These are phyloP conservation scores for Drosophila varians DNA, from an alignment of 1,140 invertebrate species.

Conservation along the genomic window DNA sequence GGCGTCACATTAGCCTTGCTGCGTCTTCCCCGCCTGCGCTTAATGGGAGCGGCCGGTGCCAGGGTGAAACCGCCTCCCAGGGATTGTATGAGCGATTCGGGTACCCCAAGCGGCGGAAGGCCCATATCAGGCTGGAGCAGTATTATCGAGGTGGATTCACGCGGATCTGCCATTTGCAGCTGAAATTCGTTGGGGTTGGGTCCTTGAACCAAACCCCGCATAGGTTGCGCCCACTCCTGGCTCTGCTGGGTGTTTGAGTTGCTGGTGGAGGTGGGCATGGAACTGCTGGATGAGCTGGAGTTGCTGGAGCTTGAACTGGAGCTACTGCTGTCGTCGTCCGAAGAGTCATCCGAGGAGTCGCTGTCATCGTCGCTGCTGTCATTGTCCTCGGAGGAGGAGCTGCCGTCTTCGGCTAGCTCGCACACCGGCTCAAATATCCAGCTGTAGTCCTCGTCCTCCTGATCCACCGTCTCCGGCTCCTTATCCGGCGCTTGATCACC, in stretches of 20 bases:
- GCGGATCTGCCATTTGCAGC: constrained; percentile 51
- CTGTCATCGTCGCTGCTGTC: constrained; percentile 6
- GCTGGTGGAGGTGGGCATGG: constrained; percentile 17
- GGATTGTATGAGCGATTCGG: background rate
- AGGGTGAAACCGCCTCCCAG: constrained; percentile 10
- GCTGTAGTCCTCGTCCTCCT: constrained; percentile 70
- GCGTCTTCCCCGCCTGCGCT: constrained; percentile 66
- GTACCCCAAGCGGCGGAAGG: constrained; percentile 21
- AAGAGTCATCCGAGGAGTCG: constrained; percentile 26
- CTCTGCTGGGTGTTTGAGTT: constrained; percentile 56
- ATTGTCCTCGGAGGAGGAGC: constrained; percentile 16
- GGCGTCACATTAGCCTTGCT: constrained; percentile 42
- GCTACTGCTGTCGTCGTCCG: constrained; percentile 39
- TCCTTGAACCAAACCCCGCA: constrained; percentile 40
- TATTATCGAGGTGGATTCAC: constrained; percentile 76
- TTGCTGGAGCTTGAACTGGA: constrained; percentile 40
- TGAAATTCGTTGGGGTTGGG: constrained; percentile 53
- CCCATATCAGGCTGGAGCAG: constrained; percentile 56
- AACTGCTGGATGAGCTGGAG: constrained; percentile 46
- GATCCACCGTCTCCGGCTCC: constrained; percentile 9
- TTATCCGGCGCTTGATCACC: constrained; percentile 20
- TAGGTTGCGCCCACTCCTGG: constrained; percentile 37
- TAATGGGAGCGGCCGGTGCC: constrained; percentile 34
- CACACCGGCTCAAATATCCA: constrained; percentile 82
- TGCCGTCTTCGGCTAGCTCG: constrained; percentile 58